A percentile compares a stretch with the other conserved stretches of the same genome.
These are phyloP conservation scores for Xiphorhynchus elegans DNA, from an alignment of 2,113 vertebrate species.

Conservation along the genomic window DNA sequence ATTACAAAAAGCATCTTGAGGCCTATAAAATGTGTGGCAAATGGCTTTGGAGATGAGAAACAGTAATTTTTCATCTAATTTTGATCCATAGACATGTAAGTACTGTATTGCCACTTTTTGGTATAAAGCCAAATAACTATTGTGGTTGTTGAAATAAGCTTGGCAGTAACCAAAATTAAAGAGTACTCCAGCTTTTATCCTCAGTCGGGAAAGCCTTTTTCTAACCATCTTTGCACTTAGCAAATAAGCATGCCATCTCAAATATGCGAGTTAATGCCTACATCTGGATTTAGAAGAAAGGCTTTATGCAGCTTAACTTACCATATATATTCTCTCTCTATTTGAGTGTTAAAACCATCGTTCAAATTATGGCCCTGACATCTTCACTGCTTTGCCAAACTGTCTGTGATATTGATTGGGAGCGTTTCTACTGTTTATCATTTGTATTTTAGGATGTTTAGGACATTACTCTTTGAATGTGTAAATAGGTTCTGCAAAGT, in stretches of 20 bases:
- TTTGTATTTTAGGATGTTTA: conserved; percentile 16
- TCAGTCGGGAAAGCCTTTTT: conserved; percentile 75
- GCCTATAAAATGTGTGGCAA: conserved; percentile 81
- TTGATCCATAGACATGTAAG: conserved; percentile 81
- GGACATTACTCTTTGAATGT: conserved; percentile 45
- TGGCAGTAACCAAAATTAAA: conserved; percentile 81
- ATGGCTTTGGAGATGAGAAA: conserved; percentile 82
- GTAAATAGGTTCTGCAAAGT: conserved; percentile 33
- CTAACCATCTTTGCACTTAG: conserved; percentile 76
- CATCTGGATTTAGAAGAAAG: conserved; percentile 76
- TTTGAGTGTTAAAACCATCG: conserved; percentile 58
- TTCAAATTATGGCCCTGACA: conserved; percentile 46
- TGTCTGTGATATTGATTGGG: conserved; percentile 46
- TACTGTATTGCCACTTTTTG: conserved; percentile 76
- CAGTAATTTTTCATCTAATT: conserved; percentile 84
- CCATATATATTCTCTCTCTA: conserved; percentile 52
- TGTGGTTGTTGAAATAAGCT: conserved; percentile 72
- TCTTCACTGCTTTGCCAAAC: conserved; percentile 42
- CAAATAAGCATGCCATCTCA: conserved; percentile 75
- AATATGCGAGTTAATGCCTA: conserved; percentile 71
- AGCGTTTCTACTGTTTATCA: conserved; percentile 39
- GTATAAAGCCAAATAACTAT: conserved; percentile 74
- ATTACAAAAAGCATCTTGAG: conserved; percentile 84
- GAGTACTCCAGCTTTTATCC: conserved; percentile 77
- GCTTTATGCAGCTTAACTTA: conserved; percentile 71